Conservation (phyloP, 2,797 vertebrate species). For the Hippoglossus hippoglossus region DNA sequence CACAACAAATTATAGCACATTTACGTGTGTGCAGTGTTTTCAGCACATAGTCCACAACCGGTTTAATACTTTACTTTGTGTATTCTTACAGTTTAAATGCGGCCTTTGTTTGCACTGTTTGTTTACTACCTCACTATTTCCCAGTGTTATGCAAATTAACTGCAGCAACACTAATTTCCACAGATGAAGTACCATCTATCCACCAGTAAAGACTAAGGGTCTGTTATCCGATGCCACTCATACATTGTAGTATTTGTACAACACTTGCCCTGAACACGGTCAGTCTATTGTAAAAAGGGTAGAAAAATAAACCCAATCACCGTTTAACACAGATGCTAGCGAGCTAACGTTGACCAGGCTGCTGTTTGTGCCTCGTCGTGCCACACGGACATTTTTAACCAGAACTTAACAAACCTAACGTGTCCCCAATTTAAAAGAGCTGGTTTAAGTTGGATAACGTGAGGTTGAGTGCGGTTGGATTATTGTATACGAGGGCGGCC, state of each 20-base stretch:
- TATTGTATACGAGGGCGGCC: fast-evolving
- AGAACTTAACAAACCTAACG: neutral
- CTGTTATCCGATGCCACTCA: neutral
- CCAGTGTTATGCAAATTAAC: neutral
- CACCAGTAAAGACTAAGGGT: neutral
- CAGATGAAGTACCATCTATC: neutral
- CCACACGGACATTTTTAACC: neutral
- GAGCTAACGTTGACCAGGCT: conserved; percentile 41
- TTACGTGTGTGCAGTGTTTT: too few species aligned
- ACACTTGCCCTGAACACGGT: neutral
- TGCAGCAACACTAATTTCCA: neutral
- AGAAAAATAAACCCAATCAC: conserved; percentile 15
- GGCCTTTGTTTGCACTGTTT: neutral
- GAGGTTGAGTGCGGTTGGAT: fast-evolving
- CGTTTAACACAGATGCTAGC: conserved; percentile 49
- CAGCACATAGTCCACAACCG: too few species aligned
- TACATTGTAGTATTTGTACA: neutral
- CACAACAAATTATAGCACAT: neutral
- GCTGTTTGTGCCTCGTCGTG: neutral
- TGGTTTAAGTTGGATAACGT: fast-evolving
- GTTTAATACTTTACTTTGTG: too few species aligned
- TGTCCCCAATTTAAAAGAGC: fast-evolving
- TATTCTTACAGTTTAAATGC: too few species aligned
- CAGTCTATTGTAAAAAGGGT: neutral
- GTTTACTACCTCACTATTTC: neutral